Evolutionary conservation across 1,140 invertebrate species (phyloP).

Genomic region (roundworm (Caenorhabditis elegans)): WBcel235 BX284603.4:11906501-11907000

Average conservation of each 20-base stretch:
- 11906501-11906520: not conserved
- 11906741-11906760: slow-evolving; percentile 21
- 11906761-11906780: not conserved
- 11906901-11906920: not conserved
- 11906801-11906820: no score
- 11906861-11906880: not conserved
- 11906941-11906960: no score
- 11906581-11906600: not conserved
- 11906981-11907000: no score
- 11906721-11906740: not conserved
- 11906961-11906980: no score
- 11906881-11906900: not conserved
- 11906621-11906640: not conserved
- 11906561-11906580: not conserved
- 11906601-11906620: slow-evolving; percentile 2
- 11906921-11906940: not conserved
- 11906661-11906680: no score
- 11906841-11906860: no score
- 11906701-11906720: not conserved
- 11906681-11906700: slow-evolving; percentile 3
- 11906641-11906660: no score
- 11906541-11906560: not conserved
- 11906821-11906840: no score
- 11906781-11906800: slow-evolving; percentile 1
- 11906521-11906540: not conserved